Evolutionary conservation across 1,140 invertebrate genomes (phyloP).

Genomic region (Bombus superbus): DNA sequence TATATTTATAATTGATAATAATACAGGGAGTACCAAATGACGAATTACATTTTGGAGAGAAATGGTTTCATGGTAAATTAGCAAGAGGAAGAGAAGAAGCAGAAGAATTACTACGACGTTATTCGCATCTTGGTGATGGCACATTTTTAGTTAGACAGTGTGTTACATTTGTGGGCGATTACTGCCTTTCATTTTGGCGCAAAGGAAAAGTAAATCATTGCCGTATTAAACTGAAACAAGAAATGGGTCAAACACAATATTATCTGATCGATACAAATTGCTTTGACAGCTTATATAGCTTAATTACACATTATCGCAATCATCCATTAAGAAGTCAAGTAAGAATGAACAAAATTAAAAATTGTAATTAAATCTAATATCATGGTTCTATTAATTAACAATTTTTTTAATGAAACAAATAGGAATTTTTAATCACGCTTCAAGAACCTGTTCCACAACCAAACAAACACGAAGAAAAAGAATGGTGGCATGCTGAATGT

Average conservation of each 20-base stretch:
- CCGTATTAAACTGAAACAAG: slow-evolving; percentile 94
- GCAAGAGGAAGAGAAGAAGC: slow-evolving; percentile 90
- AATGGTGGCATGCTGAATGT: slow-evolving; percentile 95
- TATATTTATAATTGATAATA: background rate
- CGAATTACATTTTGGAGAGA: slow-evolving; percentile 96
- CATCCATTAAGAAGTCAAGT: slow-evolving; percentile 93
- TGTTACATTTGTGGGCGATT: slow-evolving; percentile 98
- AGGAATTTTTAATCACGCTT: slow-evolving; percentile 94
- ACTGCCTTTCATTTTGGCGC: slow-evolving; percentile 97
- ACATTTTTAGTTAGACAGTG: slow-evolving; percentile 97
- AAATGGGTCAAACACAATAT: slow-evolving; percentile 94
- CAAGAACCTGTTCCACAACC: slow-evolving; percentile 97
- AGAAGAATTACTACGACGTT: slow-evolving; percentile 89
- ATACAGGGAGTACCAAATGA: slow-evolving; percentile 82
- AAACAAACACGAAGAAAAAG: slow-evolving; percentile 95
- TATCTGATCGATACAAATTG: slow-evolving; percentile 94
- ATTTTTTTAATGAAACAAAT: slow-evolving; percentile 4
- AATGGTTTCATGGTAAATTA: slow-evolving; percentile 97
- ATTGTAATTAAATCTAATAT: slow-evolving; percentile 9
- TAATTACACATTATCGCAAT: slow-evolving; percentile 95
- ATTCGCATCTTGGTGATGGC: slow-evolving; percentile 95
- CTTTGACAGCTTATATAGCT: slow-evolving; percentile 96
- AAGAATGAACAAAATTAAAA: slow-evolving; percentile 49
- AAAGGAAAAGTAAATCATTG: slow-evolving; percentile 96
- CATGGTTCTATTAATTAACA: slow-evolving; percentile 3